Base-by-base conservation (phyloP, 2,888 invertebrate genomes). In the Norana najaformis region DNA sequence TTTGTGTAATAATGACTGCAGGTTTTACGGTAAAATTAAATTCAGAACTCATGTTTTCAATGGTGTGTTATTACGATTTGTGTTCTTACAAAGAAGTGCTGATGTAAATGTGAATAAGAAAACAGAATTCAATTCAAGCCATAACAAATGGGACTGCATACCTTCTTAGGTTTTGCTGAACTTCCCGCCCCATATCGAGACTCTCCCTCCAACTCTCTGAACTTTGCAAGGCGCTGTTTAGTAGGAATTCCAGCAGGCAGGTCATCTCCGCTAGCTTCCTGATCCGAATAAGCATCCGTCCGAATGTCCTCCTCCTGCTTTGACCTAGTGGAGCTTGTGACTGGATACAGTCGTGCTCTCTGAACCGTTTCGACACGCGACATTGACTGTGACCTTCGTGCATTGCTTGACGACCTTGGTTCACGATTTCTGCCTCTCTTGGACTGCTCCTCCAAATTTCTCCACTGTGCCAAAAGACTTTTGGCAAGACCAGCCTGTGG, bases 401-500 rank as follows among this genome's bases (percentile, higher is more conserved):
- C 89, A 14, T 41, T 69, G 38, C 89, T 36, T 4, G 69, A 23
- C 30, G 37, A 34, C 83, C n/a, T 16, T 53, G 83, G 47, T 83
- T 36, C 41, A 38, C 83, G 69, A 34, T 30, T 69, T 82, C 89
- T 35, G n/a, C 88, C 47, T 6, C 88, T 36, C 30, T 47, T 88
- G 5, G 36, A 37, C 34, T 89, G 85, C 39, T 90, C 91, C 90
- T 91, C 92, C 11, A 90, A 47, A 38, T 82, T 69, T 18, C 91
- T 88, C 92, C 92, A 92, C 53, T 90, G 89, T 11, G 90, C 91
- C 38, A 92, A 38, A 53, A 92, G 69, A 88, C 39, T 89, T 30
- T 82, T 89, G 30, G 92, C 91, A 88, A 90, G 89, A 34, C 92
- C 92, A 30, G 89, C 38, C 85, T 92, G 92, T 11, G 92, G 92